Evolutionary conservation across 2,888 invertebrate genomes (phyloP).

Genomic region (Scrobipalpa atriplicella): DNA sequence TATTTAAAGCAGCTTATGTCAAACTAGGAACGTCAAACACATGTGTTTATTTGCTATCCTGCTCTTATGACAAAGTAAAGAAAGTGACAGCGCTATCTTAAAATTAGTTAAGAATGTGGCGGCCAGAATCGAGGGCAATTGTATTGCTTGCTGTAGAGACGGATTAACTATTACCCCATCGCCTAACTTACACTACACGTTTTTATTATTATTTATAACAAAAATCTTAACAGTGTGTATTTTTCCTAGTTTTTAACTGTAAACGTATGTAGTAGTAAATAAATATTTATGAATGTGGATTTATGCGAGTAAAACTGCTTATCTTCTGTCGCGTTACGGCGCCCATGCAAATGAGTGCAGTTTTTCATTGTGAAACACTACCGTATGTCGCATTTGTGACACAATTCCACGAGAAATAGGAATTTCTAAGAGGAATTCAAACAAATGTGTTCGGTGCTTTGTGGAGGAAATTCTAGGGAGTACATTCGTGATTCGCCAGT

Average conservation of each 20-base stretch:
- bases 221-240: not conserved
- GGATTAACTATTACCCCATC: too few species aligned
- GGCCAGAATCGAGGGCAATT: too few species aligned
- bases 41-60: too few species aligned
- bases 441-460: not conserved
- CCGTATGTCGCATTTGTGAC: conserved; percentile 7
- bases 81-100: too few species aligned
- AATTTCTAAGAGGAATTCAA: not conserved
- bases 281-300: conserved; percentile 20
- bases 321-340: not conserved
- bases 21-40: too few species aligned
- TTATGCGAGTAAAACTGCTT: conserved; percentile 5
- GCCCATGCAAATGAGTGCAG: conserved; percentile 16
- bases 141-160: too few species aligned
- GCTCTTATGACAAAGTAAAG: too few species aligned
- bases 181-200: not conserved
- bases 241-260: not conserved
- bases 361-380: conserved; percentile 17
- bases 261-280: conserved; percentile 4
- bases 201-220: not conserved
- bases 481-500: too few species aligned
- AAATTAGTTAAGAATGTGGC: too few species aligned
- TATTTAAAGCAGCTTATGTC: too few species aligned
- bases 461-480: too few species aligned
- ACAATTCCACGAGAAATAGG: not conserved